A percentile compares a stretch with the other conserved stretches of the same genome.
These are phyloP conservation scores for Exocentrus adspersus DNA, from an alignment of 2,888 invertebrate species.

Conservation along the genomic window DNA sequence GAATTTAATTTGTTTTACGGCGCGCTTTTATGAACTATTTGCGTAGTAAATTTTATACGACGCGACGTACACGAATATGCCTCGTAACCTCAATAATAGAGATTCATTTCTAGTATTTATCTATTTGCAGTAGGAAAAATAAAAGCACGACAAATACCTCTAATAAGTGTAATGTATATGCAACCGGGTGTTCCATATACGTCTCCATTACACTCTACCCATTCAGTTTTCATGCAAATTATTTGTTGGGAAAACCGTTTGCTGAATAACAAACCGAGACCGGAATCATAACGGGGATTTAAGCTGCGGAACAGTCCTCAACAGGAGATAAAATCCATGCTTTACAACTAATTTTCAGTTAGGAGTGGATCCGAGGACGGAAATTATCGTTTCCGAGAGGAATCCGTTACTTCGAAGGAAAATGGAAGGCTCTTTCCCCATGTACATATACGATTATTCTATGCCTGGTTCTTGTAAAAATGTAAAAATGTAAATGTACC, in stretches of 20 bases:
- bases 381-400: not conserved
- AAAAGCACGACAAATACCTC: too few relatives aligned
- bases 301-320: not conserved
- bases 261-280: not conserved
- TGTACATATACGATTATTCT: too few relatives aligned
- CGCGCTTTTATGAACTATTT: not conserved
- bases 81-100: not conserved
- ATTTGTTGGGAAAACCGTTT: not conserved
- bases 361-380: not conserved
- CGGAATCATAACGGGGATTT: not conserved
- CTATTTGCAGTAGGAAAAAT: too few relatives aligned
- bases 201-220: not conserved
- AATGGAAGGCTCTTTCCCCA: too few relatives aligned
- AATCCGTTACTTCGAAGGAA: too few relatives aligned
- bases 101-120: too few relatives aligned
- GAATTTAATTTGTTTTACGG: not conserved
- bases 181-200: too few relatives aligned
- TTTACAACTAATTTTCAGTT: slow-evolving; percentile 6
- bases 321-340: not conserved
- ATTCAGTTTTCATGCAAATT: not conserved
- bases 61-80: not conserved
- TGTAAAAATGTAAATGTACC: too few relatives aligned
- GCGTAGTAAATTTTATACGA: not conserved
- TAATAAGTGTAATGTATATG: too few relatives aligned
- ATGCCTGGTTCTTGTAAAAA: too few relatives aligned